Evolutionary conservation across 2,797 vertebrate species (phyloP).

Genomic region (Channa striata): DNA sequence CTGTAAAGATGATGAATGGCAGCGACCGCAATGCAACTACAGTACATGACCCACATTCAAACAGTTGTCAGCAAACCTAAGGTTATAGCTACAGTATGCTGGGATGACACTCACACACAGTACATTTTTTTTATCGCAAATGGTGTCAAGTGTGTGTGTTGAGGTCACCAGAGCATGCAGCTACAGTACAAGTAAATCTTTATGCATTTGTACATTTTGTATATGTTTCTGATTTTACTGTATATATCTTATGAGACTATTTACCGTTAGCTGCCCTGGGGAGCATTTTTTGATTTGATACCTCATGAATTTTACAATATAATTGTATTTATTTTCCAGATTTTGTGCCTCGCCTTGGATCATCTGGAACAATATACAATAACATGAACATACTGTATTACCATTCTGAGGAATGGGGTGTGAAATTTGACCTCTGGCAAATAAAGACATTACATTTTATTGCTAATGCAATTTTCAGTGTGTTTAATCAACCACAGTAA

Average conservation of each 20-base stretch:
- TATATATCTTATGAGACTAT: neutral
- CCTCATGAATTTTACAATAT: neutral
- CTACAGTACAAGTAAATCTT: too few species aligned
- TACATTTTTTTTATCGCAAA: slow-evolving; percentile 11
- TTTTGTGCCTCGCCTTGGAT: neutral
- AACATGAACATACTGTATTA: neutral
- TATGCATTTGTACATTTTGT: too few species aligned
- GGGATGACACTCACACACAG: slow-evolving; percentile 26
- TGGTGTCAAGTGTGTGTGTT: neutral
- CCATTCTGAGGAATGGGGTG: too few species aligned
- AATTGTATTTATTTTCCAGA: neutral
- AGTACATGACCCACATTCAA: slow-evolving; percentile 20
- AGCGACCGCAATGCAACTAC: slow-evolving; percentile 37
- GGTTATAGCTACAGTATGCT: slow-evolving; percentile 22
- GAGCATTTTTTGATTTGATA: neutral
- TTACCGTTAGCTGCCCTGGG: neutral
- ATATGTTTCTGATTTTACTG: too few species aligned
- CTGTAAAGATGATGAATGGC: slow-evolving; percentile 41
- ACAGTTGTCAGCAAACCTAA: slow-evolving; percentile 24
- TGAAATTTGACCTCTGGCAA: too few species aligned
- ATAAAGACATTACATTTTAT: neutral
- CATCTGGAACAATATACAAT: neutral
- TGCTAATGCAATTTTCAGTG: neutral
- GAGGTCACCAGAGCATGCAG: too few species aligned
- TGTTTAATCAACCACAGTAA: neutral